These are phyloP conservation scores for Embiotoca jacksoni DNA, from an alignment of 2,113 vertebrate genomes.

Conservation along the genomic window DNA sequence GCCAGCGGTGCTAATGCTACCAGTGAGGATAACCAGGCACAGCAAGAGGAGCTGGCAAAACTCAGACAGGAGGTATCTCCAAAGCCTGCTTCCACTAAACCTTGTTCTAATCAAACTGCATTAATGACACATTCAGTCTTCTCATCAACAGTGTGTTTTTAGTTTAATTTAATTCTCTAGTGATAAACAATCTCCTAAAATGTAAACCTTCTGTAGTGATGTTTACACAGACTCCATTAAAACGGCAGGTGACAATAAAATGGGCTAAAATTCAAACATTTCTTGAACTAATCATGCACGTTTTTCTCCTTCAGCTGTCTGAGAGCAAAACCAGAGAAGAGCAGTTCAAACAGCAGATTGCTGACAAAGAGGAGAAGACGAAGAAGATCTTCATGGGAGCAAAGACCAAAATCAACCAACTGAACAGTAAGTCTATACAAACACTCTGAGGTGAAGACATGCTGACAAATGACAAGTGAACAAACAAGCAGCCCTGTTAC, in stretches of 20 bases:
- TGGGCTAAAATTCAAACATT: background rate
- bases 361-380: constrained; percentile 97
- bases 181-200: too few species aligned
- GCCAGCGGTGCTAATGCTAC: constrained; percentile 81
- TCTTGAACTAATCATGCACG: background rate
- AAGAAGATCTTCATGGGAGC: constrained; percentile 93
- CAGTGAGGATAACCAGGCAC: constrained; percentile 73
- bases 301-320: constrained; percentile 77
- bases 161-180: too few species aligned
- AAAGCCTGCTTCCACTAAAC: background rate
- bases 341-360: constrained; percentile 91
- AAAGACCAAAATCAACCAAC: constrained; percentile 93
- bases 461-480: background rate
- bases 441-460: background rate
- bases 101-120: background rate
- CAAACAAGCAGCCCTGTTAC: background rate
- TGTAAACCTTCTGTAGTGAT: background rate
- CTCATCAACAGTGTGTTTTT: too few species aligned
- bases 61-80: constrained; percentile 87
- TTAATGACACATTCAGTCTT: background rate
- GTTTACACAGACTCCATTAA: background rate
- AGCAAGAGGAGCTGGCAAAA: constrained; percentile 88
- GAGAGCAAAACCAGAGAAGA: constrained; percentile 91
- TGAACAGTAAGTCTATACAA: constrained; percentile 86
- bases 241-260: background rate